A percentile compares a stretch with the other conserved stretches of the same genome.
Conservation (phyloP, 2,888 invertebrate species). For the Diarsia rubi region DNA sequence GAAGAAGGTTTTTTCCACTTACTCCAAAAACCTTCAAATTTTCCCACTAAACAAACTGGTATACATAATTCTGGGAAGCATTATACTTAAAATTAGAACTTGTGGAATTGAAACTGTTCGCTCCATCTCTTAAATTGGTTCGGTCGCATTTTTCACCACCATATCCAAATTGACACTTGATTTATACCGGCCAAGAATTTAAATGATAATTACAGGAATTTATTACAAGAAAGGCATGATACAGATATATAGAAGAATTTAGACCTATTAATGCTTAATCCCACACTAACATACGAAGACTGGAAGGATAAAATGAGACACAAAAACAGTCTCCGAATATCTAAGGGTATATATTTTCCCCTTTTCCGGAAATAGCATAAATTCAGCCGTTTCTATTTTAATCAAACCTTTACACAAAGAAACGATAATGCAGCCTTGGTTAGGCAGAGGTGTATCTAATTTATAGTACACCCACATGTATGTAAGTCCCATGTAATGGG, state of each 20-base stretch:
- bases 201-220: conserved; percentile 51
- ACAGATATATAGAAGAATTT: not conserved
- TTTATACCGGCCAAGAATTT: conserved; percentile 44
- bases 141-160: conserved; percentile 28
- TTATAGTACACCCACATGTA: no score
- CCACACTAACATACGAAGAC: not conserved
- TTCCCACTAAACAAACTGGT: conserved; percentile 13
- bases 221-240: conserved; percentile 11
- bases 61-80: not conserved
- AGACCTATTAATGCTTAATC: not conserved
- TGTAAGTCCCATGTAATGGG: no score
- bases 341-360: not conserved
- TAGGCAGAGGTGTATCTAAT: no score
- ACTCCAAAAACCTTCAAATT: not conserved
- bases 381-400: not conserved
- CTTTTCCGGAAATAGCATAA: not conserved
- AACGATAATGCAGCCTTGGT: no score
- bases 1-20: not conserved
- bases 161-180: conserved; percentile 28
- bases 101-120: conserved; percentile 37
- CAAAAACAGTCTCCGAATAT: not conserved
- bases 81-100: conserved; percentile 14
- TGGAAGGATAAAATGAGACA: not conserved
- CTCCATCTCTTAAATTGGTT: conserved; percentile 17
- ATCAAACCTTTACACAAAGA: not conserved